phyloP scores from a whole-genome alignment of 1,140 invertebrate species.

The Octopus sinensis region DNA sequence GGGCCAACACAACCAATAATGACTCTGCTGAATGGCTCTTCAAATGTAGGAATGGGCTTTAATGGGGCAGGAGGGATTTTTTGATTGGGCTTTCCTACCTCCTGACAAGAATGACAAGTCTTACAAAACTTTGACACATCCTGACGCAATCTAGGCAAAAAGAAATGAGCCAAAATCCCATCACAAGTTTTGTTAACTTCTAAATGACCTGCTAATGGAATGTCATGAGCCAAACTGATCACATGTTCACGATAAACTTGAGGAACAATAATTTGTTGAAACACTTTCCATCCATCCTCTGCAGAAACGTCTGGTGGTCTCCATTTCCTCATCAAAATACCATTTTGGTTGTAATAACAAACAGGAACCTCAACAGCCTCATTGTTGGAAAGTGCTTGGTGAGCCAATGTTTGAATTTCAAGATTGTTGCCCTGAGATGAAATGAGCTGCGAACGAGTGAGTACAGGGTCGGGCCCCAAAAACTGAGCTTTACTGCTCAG shows the following conservation, averaged over 20 bases:
- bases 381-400: too few relatives aligned
- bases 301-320: not conserved
- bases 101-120: constrained; percentile 30
- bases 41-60: constrained; percentile 21
- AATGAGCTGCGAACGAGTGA: too few relatives aligned
- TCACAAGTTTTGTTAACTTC: constrained; percentile 24
- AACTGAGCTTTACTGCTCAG: too few relatives aligned
- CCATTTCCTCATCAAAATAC: not conserved
- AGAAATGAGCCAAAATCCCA: constrained; percentile 20
- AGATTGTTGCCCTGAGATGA: too few relatives aligned
- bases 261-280: constrained; percentile 17
- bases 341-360: not conserved
- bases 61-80: constrained; percentile 20
- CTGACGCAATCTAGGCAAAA: constrained; percentile 18
- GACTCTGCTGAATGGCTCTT: not conserved
- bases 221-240: constrained; percentile 21
- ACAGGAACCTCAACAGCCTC: not conserved
- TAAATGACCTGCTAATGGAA: constrained; percentile 24
- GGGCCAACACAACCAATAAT: too few relatives aligned
- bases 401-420: too few relatives aligned
- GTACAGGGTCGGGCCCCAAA: too few relatives aligned
- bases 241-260: not conserved
- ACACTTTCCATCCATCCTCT: not conserved
- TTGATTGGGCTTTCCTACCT: constrained; percentile 32
- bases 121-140: constrained; percentile 26